Evolutionary conservation across 35 echinoderm and acorn worm genomes (phyloP).

Genomic region (Ptychodera flava): DNA sequence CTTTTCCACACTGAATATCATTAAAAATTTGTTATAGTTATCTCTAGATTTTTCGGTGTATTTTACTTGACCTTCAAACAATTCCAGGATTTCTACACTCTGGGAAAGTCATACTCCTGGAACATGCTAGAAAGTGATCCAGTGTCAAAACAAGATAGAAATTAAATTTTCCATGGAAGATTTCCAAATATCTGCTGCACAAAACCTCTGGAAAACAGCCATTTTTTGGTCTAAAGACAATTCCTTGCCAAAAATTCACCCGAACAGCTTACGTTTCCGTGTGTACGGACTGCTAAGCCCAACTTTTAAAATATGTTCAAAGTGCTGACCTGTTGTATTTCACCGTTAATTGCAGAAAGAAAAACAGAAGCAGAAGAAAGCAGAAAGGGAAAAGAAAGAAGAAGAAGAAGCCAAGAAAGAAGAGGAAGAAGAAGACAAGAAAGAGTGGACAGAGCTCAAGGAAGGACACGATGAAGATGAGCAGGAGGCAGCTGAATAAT

Average conservation of each 20-base stretch:
- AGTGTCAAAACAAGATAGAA: too few species aligned
- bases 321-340: not conserved
- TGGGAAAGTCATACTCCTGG: too few species aligned
- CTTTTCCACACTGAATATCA: too few species aligned
- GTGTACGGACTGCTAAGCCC: too few species aligned
- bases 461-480: not conserved
- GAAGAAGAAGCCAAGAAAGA: not conserved
- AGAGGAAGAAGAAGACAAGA: not conserved
- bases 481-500: not conserved
- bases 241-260: not conserved
- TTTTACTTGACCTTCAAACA: too few species aligned
- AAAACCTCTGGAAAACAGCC: not conserved
- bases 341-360: not conserved
- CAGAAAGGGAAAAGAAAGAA: not conserved
- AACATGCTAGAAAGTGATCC: too few species aligned
- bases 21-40: too few species aligned
- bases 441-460: not conserved
- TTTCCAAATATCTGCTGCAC: too few species aligned
- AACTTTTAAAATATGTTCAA: not conserved
- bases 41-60: too few species aligned
- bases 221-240: not conserved
- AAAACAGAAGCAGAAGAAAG: not conserved
- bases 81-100: too few species aligned
- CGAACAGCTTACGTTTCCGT: too few species aligned
- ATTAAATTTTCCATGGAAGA: too few species aligned